Conservation (phyloP, 2,797 vertebrate species). For the Molossus molossus region DNA sequence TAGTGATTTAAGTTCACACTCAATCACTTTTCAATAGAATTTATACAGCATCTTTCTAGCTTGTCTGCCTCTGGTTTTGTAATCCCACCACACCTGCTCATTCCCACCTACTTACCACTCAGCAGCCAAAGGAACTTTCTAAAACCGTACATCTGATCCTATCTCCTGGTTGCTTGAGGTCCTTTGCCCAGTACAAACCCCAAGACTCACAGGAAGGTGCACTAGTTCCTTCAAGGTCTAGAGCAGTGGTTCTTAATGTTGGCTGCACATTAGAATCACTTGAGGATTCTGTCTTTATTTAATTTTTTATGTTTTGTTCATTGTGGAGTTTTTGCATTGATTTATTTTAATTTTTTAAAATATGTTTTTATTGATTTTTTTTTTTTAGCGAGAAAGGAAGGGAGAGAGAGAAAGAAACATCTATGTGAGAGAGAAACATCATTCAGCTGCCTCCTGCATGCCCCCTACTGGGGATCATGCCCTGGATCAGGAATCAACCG, state of each 20-base stretch:
- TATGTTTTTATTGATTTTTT: too few relatives aligned
- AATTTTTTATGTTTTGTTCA: background rate
- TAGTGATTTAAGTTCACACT: constrained; percentile 31
- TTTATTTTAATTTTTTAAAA: background rate
- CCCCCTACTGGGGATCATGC: too few relatives aligned
- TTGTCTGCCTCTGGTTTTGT: constrained; percentile 33
- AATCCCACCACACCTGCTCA: constrained; percentile 42
- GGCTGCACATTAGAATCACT: background rate
- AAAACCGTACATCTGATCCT: background rate
- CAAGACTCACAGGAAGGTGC: background rate
- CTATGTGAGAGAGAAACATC: too few relatives aligned
- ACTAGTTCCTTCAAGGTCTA: constrained; percentile 16
- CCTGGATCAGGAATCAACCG: too few relatives aligned
- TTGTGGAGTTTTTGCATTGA: constrained; percentile 1
- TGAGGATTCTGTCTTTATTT: constrained; percentile 1
- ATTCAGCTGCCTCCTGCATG: too few relatives aligned
- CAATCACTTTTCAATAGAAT: constrained; percentile 46
- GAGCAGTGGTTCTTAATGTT: background rate
- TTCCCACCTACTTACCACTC: background rate
- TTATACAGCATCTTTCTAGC: constrained; percentile 28
- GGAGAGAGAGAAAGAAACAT: too few relatives aligned
- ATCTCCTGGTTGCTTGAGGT: background rate
- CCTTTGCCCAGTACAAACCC: background rate
- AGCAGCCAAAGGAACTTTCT: constrained; percentile 61
- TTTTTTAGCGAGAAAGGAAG: too few relatives aligned